Evolutionary conservation across 2,113 vertebrate species (phyloP).

Genomic region (Psittacula cyanocephala): DNA sequence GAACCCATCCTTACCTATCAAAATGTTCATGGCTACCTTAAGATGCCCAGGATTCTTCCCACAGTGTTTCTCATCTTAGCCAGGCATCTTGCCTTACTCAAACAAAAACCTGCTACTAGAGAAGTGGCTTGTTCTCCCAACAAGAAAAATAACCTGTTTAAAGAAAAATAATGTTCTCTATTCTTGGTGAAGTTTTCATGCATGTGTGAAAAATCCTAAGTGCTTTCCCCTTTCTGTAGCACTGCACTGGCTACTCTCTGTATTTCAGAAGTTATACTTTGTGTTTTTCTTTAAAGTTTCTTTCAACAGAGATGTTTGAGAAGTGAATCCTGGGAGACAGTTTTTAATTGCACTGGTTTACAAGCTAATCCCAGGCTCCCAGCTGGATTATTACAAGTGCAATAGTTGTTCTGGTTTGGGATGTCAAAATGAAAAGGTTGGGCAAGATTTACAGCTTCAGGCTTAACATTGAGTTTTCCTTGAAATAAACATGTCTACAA

Average conservation of each 20-base stretch:
- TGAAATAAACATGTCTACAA: neutral
- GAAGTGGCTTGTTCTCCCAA: neutral
- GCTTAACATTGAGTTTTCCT: neutral
- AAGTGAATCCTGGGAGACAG: neutral
- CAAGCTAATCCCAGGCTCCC: neutral
- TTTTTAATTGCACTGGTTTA: neutral
- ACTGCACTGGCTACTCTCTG: neutral
- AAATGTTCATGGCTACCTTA: neutral
- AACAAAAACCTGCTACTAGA: neutral
- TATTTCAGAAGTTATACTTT: neutral
- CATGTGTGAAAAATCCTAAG: neutral
- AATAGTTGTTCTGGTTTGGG: neutral
- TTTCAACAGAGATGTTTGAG: neutral
- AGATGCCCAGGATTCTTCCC: neutral
- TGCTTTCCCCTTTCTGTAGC: neutral
- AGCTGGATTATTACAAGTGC: neutral
- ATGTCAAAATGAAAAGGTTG: neutral
- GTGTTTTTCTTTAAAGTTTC: neutral
- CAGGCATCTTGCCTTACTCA: neutral
- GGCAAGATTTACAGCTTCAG: neutral
- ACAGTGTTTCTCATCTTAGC: neutral
- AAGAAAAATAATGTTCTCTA: neutral
- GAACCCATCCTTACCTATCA: neutral
- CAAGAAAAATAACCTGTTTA: neutral
- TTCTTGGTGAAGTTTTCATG: neutral